Base-by-base conservation (phyloP, 2,113 vertebrate species). In the Empidonax traillii region DNA sequence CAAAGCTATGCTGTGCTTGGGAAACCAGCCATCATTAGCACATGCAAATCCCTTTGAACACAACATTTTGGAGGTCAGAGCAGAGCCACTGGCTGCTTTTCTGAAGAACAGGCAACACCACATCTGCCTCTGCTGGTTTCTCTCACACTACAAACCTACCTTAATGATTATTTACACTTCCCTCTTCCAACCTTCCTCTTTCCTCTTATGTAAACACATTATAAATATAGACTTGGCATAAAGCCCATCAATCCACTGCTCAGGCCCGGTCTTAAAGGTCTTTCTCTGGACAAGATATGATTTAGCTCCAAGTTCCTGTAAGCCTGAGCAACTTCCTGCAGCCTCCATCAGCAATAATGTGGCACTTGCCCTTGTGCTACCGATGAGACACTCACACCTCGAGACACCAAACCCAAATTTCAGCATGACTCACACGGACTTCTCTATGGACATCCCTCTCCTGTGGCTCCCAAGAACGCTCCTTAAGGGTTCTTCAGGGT, bases 241-340 rank as follows among this genome's bases (percentile, higher is more conserved):
- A 53, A 85, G 94, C 94, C 85, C 91, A 91, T 87, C 93, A 65
- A 83, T 89, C 93, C 59, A 41, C 21, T 37, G 66, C 84, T 92
- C 92, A 91, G 80, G 55, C 33, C 71, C 1, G 3, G 47, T 94
- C 91, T 89, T 93, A 93, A 96, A 97, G 63, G 91, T 72, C 83
- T 75, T 94, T 92, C 58, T 95, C 61, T 51, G 92, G 35, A 96
- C 74, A 93, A 95, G 83, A 76, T 94, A 53, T 96, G 87, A 95
- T 91, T 96, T 74, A 94, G 74, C 44, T 95, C 67, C 90, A 92
- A 95, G 90, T 93, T 97, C 94, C 94, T 96, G 95, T 93, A 94
- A 94, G 75, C 87, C 63, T 58, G 80, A 94, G 71, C 87, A 96
- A 97, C 96, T 97, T 82, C 41, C 97, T 96, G 89, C 87, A 93